Evolutionary conservation across 2,888 invertebrate genomes (phyloP), one percentile per base, ranked within the genome.

Genomic region (Andrena praecox): DNA sequence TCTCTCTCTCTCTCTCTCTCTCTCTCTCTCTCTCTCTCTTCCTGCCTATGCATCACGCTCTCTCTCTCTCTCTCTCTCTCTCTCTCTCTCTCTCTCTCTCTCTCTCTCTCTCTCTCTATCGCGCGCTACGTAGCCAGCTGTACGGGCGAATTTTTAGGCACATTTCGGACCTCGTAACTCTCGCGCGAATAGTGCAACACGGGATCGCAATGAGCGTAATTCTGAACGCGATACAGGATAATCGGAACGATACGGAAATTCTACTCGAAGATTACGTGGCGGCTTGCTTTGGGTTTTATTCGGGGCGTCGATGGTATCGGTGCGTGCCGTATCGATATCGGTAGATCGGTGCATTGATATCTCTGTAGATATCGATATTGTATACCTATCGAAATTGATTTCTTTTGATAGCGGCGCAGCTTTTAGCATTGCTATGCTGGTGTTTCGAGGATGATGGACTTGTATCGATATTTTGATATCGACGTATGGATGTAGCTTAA

Each of bases 101-200:
- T 35, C 56, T 66, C 62, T 52, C 69, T 59, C 59, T 50, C 16
- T 42, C 16, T 42, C 52, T 50, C 16, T 42, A 4, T 42, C 12
- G 16, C 16, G 42, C 42, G 42, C 42, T 16, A 54, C 52, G 35
- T 50, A 24, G 52, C 54, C 27, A 27, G 52, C 42, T 8, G 52
- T 35, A 31, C 24, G 33, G 35, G 29, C 77, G 27, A 77, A 77
- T 80, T 72, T 80, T 76, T 76, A 62, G 54, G 56, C 31, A 42
- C 67, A 12, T 64, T 27, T 12, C 42, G 24, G 27, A 56, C 27
- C 24, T 27, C 56, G 48, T 48, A 64, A 64, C 42, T 64, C 27
- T 3, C 27, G 24, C 10, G 20, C 10, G 12, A 64, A 12, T 16
- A 6, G 6, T 6, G 20, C 2, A 27, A 48, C 31, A 62, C 20